These are phyloP conservation scores for Venusia cambrica DNA, from an alignment of 2,888 invertebrate species.

Conservation along the genomic window DNA sequence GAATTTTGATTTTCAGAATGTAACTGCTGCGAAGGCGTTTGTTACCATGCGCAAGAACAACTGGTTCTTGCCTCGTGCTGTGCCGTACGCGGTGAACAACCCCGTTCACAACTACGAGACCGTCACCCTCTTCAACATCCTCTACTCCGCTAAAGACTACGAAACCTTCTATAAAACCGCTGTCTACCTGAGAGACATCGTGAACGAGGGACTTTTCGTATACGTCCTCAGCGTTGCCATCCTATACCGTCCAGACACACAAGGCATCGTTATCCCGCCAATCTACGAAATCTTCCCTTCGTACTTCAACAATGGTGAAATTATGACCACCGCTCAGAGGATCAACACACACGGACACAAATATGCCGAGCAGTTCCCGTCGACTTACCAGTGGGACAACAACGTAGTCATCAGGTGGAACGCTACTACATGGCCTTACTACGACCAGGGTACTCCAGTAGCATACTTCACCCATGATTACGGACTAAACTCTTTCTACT, in stretches of 20 bases:
- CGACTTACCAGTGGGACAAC: constrained; percentile 57
- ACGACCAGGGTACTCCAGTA: constrained; percentile 76
- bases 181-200: constrained; percentile 83
- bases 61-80: constrained; percentile 77
- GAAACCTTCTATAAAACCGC: constrained; percentile 85
- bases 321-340: constrained; percentile 84
- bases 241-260: constrained; percentile 82
- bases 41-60: constrained; percentile 71
- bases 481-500: constrained; percentile 84
- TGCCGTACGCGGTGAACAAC: constrained; percentile 80
- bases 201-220: constrained; percentile 86
- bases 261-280: constrained; percentile 85
- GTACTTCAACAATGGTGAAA: constrained; percentile 84
- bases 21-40: constrained; percentile 77
- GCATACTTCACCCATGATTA: constrained; percentile 88
- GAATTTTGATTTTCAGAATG: constrained; percentile 11
- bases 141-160: constrained; percentile 86
- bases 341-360: constrained; percentile 66
- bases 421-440: constrained; percentile 79
- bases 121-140: constrained; percentile 82
- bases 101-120: constrained; percentile 82
- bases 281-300: constrained; percentile 87
- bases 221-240: constrained; percentile 83
- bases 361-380: constrained; percentile 48
- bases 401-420: constrained; percentile 82